Evolutionary conservation across 2,888 invertebrate species (phyloP).

Genomic region (Heliconius cydno): DNA sequence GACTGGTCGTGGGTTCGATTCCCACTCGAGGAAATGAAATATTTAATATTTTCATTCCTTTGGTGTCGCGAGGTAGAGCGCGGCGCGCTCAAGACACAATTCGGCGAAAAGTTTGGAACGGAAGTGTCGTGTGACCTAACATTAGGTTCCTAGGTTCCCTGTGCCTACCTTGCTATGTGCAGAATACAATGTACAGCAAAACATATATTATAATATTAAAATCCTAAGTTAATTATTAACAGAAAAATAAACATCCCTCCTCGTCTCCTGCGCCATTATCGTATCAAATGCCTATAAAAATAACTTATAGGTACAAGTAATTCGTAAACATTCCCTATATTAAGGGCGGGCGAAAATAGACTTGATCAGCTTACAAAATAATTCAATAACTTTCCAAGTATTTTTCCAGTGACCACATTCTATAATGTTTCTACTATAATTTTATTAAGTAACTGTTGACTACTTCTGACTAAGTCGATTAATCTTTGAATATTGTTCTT

Average conservation of each 20-base stretch:
- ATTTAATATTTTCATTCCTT: too few relatives aligned
- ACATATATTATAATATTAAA: too few relatives aligned
- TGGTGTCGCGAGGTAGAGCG: too few relatives aligned
- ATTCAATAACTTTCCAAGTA: background rate
- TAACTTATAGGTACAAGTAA: background rate
- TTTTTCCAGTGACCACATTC: background rate
- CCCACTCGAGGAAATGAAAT: too few relatives aligned
- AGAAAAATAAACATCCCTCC: background rate
- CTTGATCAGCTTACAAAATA: background rate
- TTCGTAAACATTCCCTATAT: background rate
- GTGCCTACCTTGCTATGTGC: too few relatives aligned
- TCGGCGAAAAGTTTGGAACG: too few relatives aligned
- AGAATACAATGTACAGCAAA: too few relatives aligned
- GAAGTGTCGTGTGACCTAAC: too few relatives aligned
- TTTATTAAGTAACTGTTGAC: background rate
- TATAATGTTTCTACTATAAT: background rate
- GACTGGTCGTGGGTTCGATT: too few relatives aligned
- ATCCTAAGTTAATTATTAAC: background rate
- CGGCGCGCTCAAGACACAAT: too few relatives aligned
- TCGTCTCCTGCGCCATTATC: background rate
- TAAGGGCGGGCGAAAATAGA: background rate
- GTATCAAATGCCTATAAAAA: background rate
- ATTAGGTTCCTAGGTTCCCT: too few relatives aligned
- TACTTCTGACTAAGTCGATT: background rate
- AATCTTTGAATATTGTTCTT: background rate